These are phyloP conservation scores for Apteryx owenii DNA, from an alignment of 2,113 vertebrate genomes.

Conservation along the genomic window DNA sequence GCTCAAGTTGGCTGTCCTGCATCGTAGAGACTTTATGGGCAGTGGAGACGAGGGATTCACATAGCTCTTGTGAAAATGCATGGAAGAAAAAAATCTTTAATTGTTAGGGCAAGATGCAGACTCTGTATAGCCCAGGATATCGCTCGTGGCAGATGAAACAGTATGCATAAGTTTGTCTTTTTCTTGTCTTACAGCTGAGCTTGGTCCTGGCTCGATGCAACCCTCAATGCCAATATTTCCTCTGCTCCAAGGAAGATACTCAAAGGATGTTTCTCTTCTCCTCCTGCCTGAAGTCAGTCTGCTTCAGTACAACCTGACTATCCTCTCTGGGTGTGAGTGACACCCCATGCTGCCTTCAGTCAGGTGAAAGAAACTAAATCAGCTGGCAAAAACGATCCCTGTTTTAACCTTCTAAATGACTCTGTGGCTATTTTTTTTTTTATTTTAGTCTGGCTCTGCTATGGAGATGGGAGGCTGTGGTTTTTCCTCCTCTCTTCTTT, in stretches of 20 bases:
- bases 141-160: rapidly evolving
- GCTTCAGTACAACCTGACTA: conserved; percentile 8
- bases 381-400: not conserved
- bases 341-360: not conserved
- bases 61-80: not conserved
- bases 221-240: conserved; percentile 11
- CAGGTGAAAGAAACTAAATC: conserved; percentile 13
- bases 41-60: not conserved
- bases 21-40: not conserved
- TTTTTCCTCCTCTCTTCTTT: not conserved
- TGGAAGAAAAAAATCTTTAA: not conserved
- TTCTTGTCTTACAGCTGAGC: conserved; percentile 57
- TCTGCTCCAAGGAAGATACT: conserved; percentile 34
- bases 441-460: not conserved
- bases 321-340: not conserved
- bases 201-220: conserved; percentile 8
- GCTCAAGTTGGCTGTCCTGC: rapidly evolving
- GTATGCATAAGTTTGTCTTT: not conserved
- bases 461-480: not conserved
- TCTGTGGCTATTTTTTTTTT: not conserved
- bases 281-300: not conserved
- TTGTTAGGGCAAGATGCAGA: not conserved
- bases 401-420: not conserved
- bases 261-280: conserved; percentile 53
- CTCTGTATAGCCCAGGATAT: not conserved